Base-by-base conservation (phyloP, 2,113 vertebrate species). In the Gymnogyps californianus region DNA sequence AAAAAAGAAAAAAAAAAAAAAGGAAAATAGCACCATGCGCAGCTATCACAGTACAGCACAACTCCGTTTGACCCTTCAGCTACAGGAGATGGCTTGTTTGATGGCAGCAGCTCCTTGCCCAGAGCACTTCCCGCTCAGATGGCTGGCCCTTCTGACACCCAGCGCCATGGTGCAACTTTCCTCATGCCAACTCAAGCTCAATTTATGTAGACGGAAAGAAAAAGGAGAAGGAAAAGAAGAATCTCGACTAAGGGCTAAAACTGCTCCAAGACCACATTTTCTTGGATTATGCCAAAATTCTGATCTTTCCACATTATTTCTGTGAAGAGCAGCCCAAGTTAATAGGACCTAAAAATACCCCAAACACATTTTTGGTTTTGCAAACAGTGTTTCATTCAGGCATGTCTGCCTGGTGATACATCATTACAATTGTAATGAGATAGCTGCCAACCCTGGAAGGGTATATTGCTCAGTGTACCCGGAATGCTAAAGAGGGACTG, bases 331-430 rank as follows among this genome's bases (percentile, higher is more conserved):
- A n/a, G 40, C 46, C 49, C 21, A n/a, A 79, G 25, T 91, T 72
- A 80, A 76, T 34, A 90, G 38, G 47, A 84, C 38, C 51, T 87
- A 92, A 95, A 95, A 82, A 64, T 76, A 89, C 46, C 42, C 91
- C 76, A 94, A 92, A 92, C 31, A 47, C 52, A 44, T 42, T 77
- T 93, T 87, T 72, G 40, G n/a, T 89, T 94, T 96, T 92, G 65
- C 91, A 96, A 91, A 93, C 80, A 66, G 42, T 4, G 19, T 38
- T 91, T 85, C 61, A 65, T 75, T 82, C 87, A 72, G 51, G 17
- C 49, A 16, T 9, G 31, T 84, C 94, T 95, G 83, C 82, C 81
- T 66, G 40, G 74, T 51, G 87, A 85, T 72, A 51, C 84, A 89
- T 34, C 22, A 3, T 66, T 65, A 87, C 83, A 72, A 65, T 40